Evolutionary conservation across 53 echinoderm and acorn worm species (phyloP).

Genomic region (Astropecten irregularis): DNA sequence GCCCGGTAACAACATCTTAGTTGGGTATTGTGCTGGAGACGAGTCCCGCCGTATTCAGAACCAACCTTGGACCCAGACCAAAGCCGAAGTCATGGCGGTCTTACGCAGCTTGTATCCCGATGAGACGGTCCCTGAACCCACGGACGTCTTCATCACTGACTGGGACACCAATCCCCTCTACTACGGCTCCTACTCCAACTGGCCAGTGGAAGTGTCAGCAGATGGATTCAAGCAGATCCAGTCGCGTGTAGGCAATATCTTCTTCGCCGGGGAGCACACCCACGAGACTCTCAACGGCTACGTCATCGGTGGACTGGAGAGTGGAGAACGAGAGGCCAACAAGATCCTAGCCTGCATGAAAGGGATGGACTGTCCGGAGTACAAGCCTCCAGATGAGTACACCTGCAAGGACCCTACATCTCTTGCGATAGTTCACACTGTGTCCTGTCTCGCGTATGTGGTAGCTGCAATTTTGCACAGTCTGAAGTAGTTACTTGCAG

Average conservation of each 20-base stretch:
- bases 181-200: constrained; percentile 49
- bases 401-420: no score
- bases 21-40: constrained; percentile 50
- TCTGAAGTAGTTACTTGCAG: no score
- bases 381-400: not conserved
- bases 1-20: constrained; percentile 44
- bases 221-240: constrained; percentile 42
- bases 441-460: no score
- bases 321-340: constrained; percentile 39
- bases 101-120: constrained; percentile 28
- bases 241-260: no score
- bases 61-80: constrained; percentile 19
- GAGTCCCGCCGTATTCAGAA: constrained; percentile 46
- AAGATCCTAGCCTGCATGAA: constrained; percentile 34
- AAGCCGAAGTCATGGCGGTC: constrained; percentile 27
- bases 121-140: constrained; percentile 1
- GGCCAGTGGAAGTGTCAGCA: constrained; percentile 26
- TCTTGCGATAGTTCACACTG: no score
- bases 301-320: not conserved
- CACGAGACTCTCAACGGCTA: constrained; percentile 22
- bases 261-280: constrained; percentile 49
- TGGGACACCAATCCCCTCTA: no score
- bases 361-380: not conserved
- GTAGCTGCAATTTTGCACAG: no score
- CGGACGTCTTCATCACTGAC: constrained; percentile 11